These are phyloP conservation scores for Tetrapedia diversipes DNA, from an alignment of 2,888 invertebrate genomes.

Conservation along the genomic window DNA sequence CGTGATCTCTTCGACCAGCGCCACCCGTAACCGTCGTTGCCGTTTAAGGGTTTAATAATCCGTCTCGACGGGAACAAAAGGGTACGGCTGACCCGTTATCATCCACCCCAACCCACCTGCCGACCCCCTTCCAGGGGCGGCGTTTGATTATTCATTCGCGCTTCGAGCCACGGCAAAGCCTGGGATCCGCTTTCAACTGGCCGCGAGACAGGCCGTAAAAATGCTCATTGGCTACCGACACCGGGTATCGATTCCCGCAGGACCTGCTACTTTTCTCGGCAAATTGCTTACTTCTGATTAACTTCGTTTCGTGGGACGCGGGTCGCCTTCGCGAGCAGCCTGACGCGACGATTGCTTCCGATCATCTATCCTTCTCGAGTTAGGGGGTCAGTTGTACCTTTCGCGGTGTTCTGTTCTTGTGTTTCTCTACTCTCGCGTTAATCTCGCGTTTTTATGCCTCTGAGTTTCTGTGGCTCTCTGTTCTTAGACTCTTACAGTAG, in stretches of 20 bases:
- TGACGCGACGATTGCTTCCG: slow-evolving; percentile 30
- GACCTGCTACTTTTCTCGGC: slow-evolving; percentile 35
- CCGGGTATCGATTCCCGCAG: slow-evolving; percentile 58
- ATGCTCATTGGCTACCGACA: slow-evolving; percentile 24
- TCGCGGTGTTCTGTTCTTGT: neutral
- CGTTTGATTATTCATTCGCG: slow-evolving; percentile 57
- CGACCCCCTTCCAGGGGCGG: neutral
- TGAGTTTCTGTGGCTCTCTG: too few relatives aligned
- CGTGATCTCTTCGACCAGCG: neutral
- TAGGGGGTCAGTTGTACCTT: neutral
- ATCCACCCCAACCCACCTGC: neutral
- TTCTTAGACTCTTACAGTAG: too few relatives aligned
- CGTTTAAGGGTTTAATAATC: slow-evolving; percentile 57
- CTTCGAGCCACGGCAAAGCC: slow-evolving; percentile 38
- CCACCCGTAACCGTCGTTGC: slow-evolving; percentile 32
- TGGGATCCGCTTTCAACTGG: slow-evolving; percentile 45
- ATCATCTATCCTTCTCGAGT: slow-evolving; percentile 11
- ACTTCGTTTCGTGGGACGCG: slow-evolving; percentile 62
- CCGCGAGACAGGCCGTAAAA: slow-evolving; percentile 21
- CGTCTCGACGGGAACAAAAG: slow-evolving; percentile 49
- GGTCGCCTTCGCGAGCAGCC: slow-evolving; percentile 26
- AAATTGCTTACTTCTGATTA: slow-evolving; percentile 66
- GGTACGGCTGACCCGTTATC: slow-evolving; percentile 39
- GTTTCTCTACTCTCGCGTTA: too few relatives aligned
- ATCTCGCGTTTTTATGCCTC: too few relatives aligned